Conservation (phyloP, 1,140 invertebrate species). For the Aphidius gifuensis region DNA sequence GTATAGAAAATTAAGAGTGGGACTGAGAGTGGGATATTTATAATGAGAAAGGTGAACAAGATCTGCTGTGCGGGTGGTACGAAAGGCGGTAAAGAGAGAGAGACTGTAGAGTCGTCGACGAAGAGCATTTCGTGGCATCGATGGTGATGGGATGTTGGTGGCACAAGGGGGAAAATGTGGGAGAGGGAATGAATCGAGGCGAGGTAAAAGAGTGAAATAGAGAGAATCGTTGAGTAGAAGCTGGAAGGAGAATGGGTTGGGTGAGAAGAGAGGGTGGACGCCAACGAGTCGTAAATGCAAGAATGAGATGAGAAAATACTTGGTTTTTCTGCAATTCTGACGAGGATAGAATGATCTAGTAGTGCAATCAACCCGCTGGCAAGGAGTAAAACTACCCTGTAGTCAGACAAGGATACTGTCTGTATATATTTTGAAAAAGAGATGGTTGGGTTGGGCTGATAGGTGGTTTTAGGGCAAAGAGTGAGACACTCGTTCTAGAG, state of each 20-base stretch:
- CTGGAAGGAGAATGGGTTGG: slow-evolving; percentile 22
- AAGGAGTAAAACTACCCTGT: slow-evolving; percentile 50
- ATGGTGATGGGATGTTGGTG: not conserved
- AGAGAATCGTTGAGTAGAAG: slow-evolving; percentile 16
- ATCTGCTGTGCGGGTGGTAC: slow-evolving; percentile 25
- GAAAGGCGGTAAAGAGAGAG: not conserved
- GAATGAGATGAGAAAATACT: slow-evolving; percentile 22
- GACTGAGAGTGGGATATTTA: slow-evolving; percentile 15
- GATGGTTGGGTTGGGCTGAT: not conserved
- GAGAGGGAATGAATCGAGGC: slow-evolving; percentile 8
- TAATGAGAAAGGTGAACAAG: slow-evolving; percentile 26
- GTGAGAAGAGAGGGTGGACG: slow-evolving; percentile 26
- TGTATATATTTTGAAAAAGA: slow-evolving; percentile 4
- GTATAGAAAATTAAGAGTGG: slow-evolving; percentile 10
- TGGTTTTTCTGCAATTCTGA: slow-evolving; percentile 15
- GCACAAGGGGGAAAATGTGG: slow-evolving; percentile 14
- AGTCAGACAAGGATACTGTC: slow-evolving; percentile 37
- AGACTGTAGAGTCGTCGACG: not conserved
- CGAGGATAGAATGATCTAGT: slow-evolving; percentile 30
- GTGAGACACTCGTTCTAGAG: slow-evolving; percentile 16
- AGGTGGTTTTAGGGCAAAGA: slow-evolving; percentile 11
- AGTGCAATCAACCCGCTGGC: slow-evolving; percentile 54
- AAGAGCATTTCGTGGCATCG: not conserved
- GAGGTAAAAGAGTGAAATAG: slow-evolving; percentile 18
- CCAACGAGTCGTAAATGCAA: slow-evolving; percentile 18